These are phyloP conservation scores for Anoplius nigerrimus DNA, from an alignment of 2,888 invertebrate species.

Conservation along the genomic window DNA sequence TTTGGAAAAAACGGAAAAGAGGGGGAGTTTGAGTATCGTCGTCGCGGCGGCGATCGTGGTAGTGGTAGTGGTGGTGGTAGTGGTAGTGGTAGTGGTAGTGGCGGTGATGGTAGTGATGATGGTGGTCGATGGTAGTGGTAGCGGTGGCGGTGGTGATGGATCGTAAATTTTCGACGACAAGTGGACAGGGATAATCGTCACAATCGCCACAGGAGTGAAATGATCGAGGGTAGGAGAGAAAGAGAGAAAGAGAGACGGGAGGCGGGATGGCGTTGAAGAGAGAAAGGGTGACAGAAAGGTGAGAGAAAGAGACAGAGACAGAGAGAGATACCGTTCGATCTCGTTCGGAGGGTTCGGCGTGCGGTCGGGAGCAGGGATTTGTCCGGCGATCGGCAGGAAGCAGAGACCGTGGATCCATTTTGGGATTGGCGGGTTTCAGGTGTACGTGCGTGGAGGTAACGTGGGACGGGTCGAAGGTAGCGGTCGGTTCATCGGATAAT, in stretches of 20 bases:
- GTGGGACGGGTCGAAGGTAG: slow-evolving; percentile 21
- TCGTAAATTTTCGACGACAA: neutral
- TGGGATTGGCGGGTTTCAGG: slow-evolving; percentile 25
- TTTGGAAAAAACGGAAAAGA: neutral
- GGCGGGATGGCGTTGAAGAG: neutral
- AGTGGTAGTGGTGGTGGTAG: neutral
- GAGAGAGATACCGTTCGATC: slow-evolving; percentile 1
- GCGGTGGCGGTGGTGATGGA: no score
- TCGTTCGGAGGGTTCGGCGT: neutral
- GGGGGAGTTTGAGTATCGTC: neutral
- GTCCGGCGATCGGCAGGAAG: neutral
- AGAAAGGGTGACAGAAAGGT: neutral
- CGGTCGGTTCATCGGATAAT: slow-evolving; percentile 42
- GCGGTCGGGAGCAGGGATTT: neutral
- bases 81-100: neutral
- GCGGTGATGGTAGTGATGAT: neutral
- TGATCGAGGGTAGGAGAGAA: slow-evolving; percentile 21
- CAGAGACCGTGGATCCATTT: slow-evolving; percentile 49
- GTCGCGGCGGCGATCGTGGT: neutral
- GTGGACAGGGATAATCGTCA: slow-evolving; percentile 41
- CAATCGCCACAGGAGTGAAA: slow-evolving; percentile 61
- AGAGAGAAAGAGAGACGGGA: neutral
- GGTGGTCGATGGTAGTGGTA: no score
- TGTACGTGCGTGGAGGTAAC: slow-evolving; percentile 28
- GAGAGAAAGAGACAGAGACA: neutral